A percentile compares a stretch with the other conserved stretches of the same genome.
phyloP scores from a whole-genome alignment of 2,888 invertebrate genomes.

The Eupeodes latifasciatus region DNA sequence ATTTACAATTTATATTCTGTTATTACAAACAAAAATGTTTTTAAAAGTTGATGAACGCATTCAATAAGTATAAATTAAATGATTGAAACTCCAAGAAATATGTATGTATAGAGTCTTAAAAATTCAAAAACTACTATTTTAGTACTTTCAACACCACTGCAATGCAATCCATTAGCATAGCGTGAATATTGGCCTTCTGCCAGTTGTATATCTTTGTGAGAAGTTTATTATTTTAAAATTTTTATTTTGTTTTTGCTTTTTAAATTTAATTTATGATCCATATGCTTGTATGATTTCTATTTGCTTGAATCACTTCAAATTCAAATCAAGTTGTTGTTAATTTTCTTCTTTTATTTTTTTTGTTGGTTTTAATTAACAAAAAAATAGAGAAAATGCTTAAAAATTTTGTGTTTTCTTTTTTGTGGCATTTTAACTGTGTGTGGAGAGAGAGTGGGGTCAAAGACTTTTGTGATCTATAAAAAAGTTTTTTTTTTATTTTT shows the following conservation, averaged over 20 bases:
- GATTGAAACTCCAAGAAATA: too few species aligned
- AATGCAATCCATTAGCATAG: slow-evolving; percentile 58
- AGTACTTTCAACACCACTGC: slow-evolving; percentile 12
- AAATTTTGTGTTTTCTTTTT: background rate
- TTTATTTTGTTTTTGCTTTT: slow-evolving; percentile 47
- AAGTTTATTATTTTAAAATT: slow-evolving; percentile 50
- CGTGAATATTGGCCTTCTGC: slow-evolving; percentile 53
- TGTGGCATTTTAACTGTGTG: background rate
- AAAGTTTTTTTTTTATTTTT: slow-evolving; percentile 11
- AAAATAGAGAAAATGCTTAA: background rate
- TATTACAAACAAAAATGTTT: too few species aligned
- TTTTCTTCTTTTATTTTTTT: background rate
- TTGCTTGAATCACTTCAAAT: slow-evolving; percentile 42
- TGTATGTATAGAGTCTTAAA: background rate
- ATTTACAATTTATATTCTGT: too few species aligned
- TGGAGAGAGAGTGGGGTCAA: slow-evolving; percentile 21
- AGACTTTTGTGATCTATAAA: slow-evolving; percentile 27
- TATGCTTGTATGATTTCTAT: slow-evolving; percentile 38
- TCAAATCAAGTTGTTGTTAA: slow-evolving; percentile 36
- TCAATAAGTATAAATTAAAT: too few species aligned
- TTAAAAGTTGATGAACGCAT: too few species aligned
- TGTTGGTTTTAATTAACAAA: background rate
- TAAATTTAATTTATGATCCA: slow-evolving; percentile 66
- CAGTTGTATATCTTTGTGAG: slow-evolving; percentile 23
- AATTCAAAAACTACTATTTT: background rate